These are phyloP conservation scores for Saccostrea glomerata DNA, from an alignment of 1,140 invertebrate species.

Conservation along the genomic window DNA sequence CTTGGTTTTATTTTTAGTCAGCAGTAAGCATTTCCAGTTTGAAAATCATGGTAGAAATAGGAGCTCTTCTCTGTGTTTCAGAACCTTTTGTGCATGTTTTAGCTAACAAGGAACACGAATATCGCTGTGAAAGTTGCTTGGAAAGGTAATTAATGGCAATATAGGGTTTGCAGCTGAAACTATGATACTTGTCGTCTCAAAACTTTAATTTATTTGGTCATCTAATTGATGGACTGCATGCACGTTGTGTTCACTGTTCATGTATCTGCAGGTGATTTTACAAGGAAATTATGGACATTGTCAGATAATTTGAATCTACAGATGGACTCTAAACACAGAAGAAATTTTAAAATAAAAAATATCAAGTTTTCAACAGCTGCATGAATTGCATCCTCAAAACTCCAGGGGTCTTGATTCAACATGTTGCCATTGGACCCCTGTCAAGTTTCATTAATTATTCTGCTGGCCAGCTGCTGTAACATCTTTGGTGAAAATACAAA, in stretches of 20 bases:
- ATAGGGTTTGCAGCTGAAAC: neutral
- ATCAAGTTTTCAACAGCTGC: no score
- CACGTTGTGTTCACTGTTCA: neutral
- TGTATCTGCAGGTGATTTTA: no score
- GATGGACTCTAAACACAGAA: no score
- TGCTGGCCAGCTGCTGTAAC: no score
- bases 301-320: no score
- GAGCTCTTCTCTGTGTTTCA: slow-evolving; percentile 47
- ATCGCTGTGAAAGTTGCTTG: slow-evolving; percentile 54
- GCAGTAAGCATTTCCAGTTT: neutral
- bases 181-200: neutral
- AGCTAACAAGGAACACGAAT: slow-evolving; percentile 42
- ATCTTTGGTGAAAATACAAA: no score
- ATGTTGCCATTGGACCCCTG: no score
- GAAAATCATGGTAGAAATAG: slow-evolving; percentile 33
- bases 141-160: neutral
- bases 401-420: no score
- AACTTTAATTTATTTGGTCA: neutral
- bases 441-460: no score
- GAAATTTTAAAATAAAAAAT: no score
- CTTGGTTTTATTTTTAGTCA: neutral
- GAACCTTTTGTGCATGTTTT: slow-evolving; percentile 58
- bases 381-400: no score
- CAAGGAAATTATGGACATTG: no score
- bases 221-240: neutral